phyloP scores from a whole-genome alignment of 2,797 vertebrate genomes.

The Urocyon cinereoargenteus region DNA sequence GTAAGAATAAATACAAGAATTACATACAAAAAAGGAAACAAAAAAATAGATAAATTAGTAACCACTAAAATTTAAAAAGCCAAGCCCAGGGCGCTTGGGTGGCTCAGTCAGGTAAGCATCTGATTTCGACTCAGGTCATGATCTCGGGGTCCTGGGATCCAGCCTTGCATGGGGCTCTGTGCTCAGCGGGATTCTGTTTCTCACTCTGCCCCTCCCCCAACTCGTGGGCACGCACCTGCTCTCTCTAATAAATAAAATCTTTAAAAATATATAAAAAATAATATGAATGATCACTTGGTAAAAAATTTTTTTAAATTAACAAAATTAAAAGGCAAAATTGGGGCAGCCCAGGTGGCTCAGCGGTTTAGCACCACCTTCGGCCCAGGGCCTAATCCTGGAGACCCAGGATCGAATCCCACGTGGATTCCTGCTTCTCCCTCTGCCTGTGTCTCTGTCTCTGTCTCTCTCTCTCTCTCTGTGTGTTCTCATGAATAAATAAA shows the following conservation, averaged over 20 bases:
- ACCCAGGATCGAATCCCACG: too few relatives aligned
- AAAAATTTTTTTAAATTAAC: too few relatives aligned
- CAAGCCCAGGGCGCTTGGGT: neutral
- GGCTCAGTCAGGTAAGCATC: neutral
- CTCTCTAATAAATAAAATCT: neutral
- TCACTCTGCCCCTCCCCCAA: neutral
- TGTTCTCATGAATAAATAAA: too few relatives aligned
- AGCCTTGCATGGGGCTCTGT: neutral
- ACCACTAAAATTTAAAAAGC: constrained; percentile 37
- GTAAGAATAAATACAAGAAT: neutral
- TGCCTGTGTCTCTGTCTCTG: too few relatives aligned
- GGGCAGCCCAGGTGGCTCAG: too few relatives aligned
- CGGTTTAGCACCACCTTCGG: too few relatives aligned
- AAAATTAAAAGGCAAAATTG: too few relatives aligned
- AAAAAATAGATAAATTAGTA: neutral
- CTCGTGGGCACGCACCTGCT: neutral
- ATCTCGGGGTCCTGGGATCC: neutral
- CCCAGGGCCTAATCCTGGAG: too few relatives aligned
- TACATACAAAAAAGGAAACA: neutral
- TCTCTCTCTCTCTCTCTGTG: too few relatives aligned
- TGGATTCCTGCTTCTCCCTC: too few relatives aligned
- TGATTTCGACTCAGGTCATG: neutral
- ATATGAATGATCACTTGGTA: too few relatives aligned
- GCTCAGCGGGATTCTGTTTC: neutral
- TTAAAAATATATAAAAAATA: neutral